A percentile compares a stretch with the other conserved stretches of the same genome.
Conservation (phyloP, 2,888 invertebrate genomes). For the Eretmocerus hayati region DNA sequence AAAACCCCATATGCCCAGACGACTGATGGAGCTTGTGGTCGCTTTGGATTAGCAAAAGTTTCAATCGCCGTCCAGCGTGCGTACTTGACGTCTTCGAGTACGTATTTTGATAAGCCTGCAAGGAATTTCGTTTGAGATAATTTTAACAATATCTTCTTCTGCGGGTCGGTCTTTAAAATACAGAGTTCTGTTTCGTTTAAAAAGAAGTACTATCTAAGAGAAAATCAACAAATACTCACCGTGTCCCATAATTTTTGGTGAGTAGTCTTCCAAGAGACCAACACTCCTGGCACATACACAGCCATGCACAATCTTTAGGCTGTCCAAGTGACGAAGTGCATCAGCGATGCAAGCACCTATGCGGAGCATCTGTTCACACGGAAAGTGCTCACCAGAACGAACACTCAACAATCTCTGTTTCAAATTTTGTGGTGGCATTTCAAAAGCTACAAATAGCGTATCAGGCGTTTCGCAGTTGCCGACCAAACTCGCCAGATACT, state of each 20-base stretch:
- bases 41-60: conserved; percentile 60
- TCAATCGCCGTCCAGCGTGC: conserved; percentile 76
- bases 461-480: conserved; percentile 76
- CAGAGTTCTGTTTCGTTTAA: too few species aligned
- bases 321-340: conserved; percentile 48
- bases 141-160: too few species aligned
- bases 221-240: conserved; percentile 34
- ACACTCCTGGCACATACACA: conserved; percentile 68
- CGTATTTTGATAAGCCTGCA: conserved; percentile 58
- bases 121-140: too few species aligned
- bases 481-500: conserved; percentile 65
- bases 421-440: conserved; percentile 59
- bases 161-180: too few species aligned
- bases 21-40: conserved; percentile 69
- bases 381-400: conserved; percentile 38
- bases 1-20: conserved; percentile 79
- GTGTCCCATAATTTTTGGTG: conserved; percentile 68
- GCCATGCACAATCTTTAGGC: conserved; percentile 61
- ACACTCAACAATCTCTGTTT: conserved; percentile 58
- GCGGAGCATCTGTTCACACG: conserved; percentile 39
- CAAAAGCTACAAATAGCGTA: conserved; percentile 66
- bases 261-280: conserved; percentile 57
- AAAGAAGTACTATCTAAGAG: too few species aligned
- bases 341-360: conserved; percentile 47
- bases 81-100: conserved; percentile 64